These are phyloP conservation scores for Bubo bubo DNA, from an alignment of 2,113 vertebrate species.

Conservation along the genomic window DNA sequence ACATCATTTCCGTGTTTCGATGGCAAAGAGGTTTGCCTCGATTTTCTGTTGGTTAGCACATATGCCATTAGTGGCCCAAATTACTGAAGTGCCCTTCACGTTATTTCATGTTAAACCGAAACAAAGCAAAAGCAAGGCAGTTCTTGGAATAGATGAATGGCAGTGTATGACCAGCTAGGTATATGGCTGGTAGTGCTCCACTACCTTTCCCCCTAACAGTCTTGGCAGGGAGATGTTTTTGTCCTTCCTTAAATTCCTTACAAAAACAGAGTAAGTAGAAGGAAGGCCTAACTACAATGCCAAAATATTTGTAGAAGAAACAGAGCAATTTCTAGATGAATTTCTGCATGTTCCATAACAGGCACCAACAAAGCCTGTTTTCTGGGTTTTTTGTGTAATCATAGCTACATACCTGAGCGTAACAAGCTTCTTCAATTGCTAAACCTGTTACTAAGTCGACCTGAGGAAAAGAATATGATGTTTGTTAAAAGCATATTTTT, in stretches of 20 bases:
- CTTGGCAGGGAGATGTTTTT: background rate
- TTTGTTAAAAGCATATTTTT: background rate
- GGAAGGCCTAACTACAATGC: background rate
- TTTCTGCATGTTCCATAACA: background rate
- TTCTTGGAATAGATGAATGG: background rate
- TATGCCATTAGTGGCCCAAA: background rate
- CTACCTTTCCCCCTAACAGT: background rate
- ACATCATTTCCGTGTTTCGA: background rate
- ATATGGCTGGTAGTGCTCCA: background rate
- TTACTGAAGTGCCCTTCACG: background rate
- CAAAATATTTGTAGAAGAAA: background rate
- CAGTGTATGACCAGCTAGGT: background rate
- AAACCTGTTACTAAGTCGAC: slow-evolving; percentile 94
- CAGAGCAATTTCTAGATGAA: background rate
- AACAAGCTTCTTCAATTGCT: slow-evolving; percentile 97
- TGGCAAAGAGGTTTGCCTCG: background rate
- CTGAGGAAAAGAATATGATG: slow-evolving; percentile 72
- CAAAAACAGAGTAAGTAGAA: background rate
- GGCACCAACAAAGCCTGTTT: background rate
- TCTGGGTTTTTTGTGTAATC: background rate
- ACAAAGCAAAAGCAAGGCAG: background rate
- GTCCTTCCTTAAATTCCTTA: background rate
- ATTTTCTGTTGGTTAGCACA: background rate
- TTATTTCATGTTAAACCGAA: background rate
- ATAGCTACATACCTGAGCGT: slow-evolving; percentile 87